These are phyloP conservation scores for Brachionus rotundiformis DNA, from an alignment of 1,140 invertebrate genomes.

Conservation along the genomic window DNA sequence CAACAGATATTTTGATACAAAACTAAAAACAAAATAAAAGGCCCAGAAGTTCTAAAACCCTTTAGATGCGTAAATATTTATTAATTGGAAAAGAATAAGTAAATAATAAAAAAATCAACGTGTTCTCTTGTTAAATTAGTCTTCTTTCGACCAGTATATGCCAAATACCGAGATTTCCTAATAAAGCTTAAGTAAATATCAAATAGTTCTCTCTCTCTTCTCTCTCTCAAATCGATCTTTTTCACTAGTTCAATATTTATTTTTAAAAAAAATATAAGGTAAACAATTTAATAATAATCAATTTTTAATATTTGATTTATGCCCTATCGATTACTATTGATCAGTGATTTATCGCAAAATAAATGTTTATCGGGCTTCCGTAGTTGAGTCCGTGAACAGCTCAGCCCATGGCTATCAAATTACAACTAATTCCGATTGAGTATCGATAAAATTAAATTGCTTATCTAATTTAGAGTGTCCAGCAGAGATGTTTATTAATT, in stretches of 20 bases:
- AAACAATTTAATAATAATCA: constrained; percentile 42
- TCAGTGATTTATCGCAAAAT: constrained; percentile 42
- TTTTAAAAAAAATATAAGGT: constrained; percentile 11
- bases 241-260: constrained; percentile 31
- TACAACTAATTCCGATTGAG: background rate
- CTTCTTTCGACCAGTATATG: background rate
- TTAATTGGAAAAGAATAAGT: constrained; percentile 40
- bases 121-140: constrained; percentile 39
- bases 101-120: constrained; percentile 36
- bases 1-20: constrained; percentile 35
- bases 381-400: background rate
- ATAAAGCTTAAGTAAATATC: constrained; percentile 21
- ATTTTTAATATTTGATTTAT: constrained; percentile 48
- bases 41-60: background rate
- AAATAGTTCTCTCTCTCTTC: constrained; percentile 32
- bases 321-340: constrained; percentile 30
- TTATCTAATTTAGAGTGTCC: constrained; percentile 35
- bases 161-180: constrained; percentile 24
- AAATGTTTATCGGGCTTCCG: constrained; percentile 31
- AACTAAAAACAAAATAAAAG: constrained; percentile 35
- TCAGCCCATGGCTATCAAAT: background rate
- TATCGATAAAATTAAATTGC: constrained; percentile 3
- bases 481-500: background rate
- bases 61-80: constrained; percentile 39
- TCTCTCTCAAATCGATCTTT: background rate